phyloP scores from a whole-genome alignment of 1,140 invertebrate genomes.

The Habropoda laboriosa region DNA sequence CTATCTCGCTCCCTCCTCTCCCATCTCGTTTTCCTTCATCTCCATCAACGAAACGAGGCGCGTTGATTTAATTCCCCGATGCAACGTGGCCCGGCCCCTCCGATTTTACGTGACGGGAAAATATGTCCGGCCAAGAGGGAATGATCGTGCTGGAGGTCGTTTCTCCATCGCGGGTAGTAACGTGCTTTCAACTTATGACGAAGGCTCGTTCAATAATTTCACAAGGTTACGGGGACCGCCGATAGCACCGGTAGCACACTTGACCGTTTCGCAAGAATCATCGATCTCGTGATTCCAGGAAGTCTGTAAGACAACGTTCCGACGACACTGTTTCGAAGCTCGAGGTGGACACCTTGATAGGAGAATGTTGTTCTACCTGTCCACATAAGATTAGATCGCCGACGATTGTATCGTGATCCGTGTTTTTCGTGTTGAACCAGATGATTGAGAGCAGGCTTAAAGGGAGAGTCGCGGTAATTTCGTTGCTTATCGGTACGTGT shows the following conservation, averaged over 20 bases:
- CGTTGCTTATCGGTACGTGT: not conserved
- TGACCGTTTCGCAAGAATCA: constrained; percentile 45
- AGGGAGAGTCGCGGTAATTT: not conserved
- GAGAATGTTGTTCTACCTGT: not conserved
- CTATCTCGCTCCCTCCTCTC: not conserved
- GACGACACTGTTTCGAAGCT: not conserved
- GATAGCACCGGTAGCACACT: constrained; percentile 22
- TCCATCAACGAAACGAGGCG: constrained; percentile 37
- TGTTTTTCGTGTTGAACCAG: constrained; percentile 1
- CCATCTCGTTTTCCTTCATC: constrained; percentile 36
- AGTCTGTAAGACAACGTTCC: constrained; percentile 10
- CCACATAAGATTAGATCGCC: constrained; percentile 32
- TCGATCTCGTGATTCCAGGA: constrained; percentile 50
- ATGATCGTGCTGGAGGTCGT: constrained; percentile 36
- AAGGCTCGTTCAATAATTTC: constrained; percentile 62
- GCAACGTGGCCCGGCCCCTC: constrained; percentile 29
- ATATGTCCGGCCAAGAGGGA: constrained; percentile 27
- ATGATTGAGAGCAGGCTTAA: not conserved
- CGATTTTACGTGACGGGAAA: constrained; percentile 38
- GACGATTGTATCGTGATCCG: not conserved
- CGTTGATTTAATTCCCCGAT: constrained; percentile 44
- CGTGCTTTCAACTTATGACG: not conserved
- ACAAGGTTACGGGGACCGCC: constrained; percentile 57
- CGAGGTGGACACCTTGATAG: not conserved
- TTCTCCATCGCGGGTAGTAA: constrained; percentile 5